A percentile compares a stretch with the other conserved stretches of the same genome.
Evolutionary conservation across 2,888 invertebrate species (phyloP).

Genomic region (Cheilosia vernalis): DNA sequence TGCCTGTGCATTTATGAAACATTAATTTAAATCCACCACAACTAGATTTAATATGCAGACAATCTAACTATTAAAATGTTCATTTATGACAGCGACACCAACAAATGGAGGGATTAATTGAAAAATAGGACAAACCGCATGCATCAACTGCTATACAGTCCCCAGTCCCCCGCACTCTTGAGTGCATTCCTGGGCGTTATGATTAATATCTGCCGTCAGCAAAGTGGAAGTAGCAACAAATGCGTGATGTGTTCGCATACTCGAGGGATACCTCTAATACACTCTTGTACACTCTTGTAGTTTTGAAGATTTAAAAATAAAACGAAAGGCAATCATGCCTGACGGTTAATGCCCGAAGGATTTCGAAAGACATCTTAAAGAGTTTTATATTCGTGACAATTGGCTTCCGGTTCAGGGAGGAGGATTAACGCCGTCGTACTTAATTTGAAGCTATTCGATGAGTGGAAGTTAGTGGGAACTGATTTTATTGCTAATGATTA

Average conservation of each 20-base stretch:
- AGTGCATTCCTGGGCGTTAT: slow-evolving; percentile 48
- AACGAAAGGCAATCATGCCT: slow-evolving; percentile 8
- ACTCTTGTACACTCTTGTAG: too few species aligned
- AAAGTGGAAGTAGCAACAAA: slow-evolving; percentile 13
- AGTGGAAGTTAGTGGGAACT: neutral
- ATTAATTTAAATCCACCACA: slow-evolving; percentile 71
- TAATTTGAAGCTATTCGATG: neutral
- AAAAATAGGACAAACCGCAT: slow-evolving; percentile 49
- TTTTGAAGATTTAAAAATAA: slow-evolving; percentile 31
- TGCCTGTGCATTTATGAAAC: slow-evolving; percentile 61
- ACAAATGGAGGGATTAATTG: slow-evolving; percentile 73
- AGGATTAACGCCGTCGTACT: slow-evolving; percentile 34
- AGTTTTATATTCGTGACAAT: slow-evolving; percentile 71
- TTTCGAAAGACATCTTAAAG: slow-evolving; percentile 57
- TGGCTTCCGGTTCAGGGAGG: slow-evolving; percentile 55
- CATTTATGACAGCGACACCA: slow-evolving; percentile 64
- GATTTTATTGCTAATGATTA: neutral
- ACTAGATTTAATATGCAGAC: slow-evolving; percentile 72
- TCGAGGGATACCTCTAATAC: neutral
- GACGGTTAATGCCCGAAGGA: slow-evolving; percentile 30
- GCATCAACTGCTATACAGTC: neutral
- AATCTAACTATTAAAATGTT: slow-evolving; percentile 68
- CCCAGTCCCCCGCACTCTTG: neutral
- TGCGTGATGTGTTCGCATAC: neutral
- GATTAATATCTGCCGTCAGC: slow-evolving; percentile 50